Evolutionary conservation across 2,888 invertebrate species (phyloP).

Genomic region (Erebia palarica): DNA sequence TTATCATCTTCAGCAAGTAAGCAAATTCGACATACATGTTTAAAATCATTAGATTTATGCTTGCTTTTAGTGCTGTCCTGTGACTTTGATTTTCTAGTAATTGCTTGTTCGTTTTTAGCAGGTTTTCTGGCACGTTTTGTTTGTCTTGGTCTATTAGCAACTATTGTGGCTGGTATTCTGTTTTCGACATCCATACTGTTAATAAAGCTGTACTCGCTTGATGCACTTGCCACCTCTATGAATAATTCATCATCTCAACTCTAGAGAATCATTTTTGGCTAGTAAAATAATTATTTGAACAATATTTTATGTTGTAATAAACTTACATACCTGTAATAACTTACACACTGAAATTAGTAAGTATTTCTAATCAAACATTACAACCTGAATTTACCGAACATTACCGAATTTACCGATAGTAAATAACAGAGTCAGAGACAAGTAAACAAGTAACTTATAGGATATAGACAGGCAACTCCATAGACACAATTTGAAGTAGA

Average conservation of each 20-base stretch:
- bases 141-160: background rate
- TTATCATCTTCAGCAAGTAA: slow-evolving; percentile 55
- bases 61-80: background rate
- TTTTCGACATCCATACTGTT: background rate
- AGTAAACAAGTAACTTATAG: no score
- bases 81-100: background rate
- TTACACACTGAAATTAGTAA: no score
- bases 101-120: background rate
- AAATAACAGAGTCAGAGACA: no score
- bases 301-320: no score
- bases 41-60: background rate
- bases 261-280: background rate
- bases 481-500: no score
- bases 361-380: no score
- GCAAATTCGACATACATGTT: slow-evolving; percentile 69
- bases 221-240: background rate
- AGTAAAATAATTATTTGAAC: no score
- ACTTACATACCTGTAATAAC: no score
- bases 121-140: background rate
- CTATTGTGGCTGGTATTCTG: background rate
- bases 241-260: background rate
- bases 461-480: no score
- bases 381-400: no score
- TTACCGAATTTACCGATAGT: no score
- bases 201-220: background rate